Conservation (phyloP, 2,113 vertebrate species). For the Hypomesus transpacificus region DNA sequence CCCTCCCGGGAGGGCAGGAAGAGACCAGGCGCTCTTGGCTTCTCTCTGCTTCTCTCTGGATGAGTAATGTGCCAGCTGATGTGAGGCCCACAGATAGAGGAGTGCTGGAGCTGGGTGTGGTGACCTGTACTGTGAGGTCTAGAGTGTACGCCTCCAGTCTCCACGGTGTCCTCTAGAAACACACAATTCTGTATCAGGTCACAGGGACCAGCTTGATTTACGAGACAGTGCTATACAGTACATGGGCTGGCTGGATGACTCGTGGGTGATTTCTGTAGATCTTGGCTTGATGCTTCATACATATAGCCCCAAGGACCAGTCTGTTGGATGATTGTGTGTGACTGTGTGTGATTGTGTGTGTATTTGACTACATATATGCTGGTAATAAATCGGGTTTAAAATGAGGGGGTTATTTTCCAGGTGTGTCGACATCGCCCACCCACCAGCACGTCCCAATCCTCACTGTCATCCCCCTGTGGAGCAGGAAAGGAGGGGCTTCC, state of each 20-base stretch:
- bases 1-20: background rate
- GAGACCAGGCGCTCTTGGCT: background rate
- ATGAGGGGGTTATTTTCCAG: constrained; percentile 39
- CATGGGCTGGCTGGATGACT: too few relatives aligned
- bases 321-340: too few relatives aligned
- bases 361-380: too few relatives aligned
- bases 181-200: too few relatives aligned
- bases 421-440: constrained; percentile 50
- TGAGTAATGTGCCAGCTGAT: constrained; percentile 30
- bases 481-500: constrained; percentile 25
- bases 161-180: too few relatives aligned
- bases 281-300: too few relatives aligned
- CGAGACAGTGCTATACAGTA: too few relatives aligned
- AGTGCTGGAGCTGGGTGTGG: background rate
- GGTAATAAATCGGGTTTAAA: background rate
- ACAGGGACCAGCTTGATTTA: too few relatives aligned
- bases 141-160: background rate
- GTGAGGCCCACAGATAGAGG: constrained; percentile 1
- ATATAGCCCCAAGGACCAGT: too few relatives aligned
- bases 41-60: background rate
- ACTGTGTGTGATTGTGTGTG: too few relatives aligned
- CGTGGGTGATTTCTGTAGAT: too few relatives aligned
- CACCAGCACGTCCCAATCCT: constrained; percentile 4
- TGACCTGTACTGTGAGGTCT: background rate
- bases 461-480: constrained; percentile 20